phyloP scores from a whole-genome alignment of 2,888 invertebrate genomes.

The Cataglyphis rosenhaueri region DNA sequence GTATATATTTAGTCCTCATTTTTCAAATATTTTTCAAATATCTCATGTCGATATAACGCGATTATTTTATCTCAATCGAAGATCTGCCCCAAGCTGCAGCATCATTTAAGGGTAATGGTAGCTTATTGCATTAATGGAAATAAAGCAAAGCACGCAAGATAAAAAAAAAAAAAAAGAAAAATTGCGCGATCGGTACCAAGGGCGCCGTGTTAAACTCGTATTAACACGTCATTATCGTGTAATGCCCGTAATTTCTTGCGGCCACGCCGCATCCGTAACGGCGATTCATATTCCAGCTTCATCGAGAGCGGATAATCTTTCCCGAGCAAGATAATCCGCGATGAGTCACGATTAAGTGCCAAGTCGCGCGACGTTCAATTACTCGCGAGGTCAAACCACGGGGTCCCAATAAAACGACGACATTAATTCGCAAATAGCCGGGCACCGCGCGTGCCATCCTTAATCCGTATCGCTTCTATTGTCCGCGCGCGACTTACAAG shows the following conservation, averaged over 20 bases:
- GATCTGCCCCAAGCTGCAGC: neutral
- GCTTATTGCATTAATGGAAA: conserved; percentile 26
- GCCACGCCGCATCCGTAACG: neutral
- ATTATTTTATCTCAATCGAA: neutral
- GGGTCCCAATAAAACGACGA: conserved; percentile 58
- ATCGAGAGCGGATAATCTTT: conserved; percentile 68
- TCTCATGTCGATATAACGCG: neutral
- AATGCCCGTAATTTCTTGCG: conserved; percentile 46
- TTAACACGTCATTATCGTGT: conserved; percentile 46
- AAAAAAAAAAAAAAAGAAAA: neutral
- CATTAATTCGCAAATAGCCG: conserved; percentile 68
- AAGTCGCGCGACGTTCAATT: conserved; percentile 72
- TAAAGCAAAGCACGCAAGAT: conserved; percentile 16
- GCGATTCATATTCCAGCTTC: conserved; percentile 63
- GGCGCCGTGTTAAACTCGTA: conserved; percentile 33
- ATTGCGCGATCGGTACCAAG: conserved; percentile 34
- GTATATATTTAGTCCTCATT: too few species aligned
- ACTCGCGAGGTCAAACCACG: conserved; percentile 72
- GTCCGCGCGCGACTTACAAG: conserved; percentile 63
- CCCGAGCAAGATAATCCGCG: conserved; percentile 68
- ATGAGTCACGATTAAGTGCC: conserved; percentile 76
- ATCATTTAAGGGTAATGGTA: conserved; percentile 27
- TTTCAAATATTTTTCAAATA: neutral
- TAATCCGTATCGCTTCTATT: conserved; percentile 71
- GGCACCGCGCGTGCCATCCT: conserved; percentile 43